These are phyloP conservation scores for Manacus vitellinus DNA, from an alignment of 2,113 vertebrate species.

Conservation along the genomic window DNA sequence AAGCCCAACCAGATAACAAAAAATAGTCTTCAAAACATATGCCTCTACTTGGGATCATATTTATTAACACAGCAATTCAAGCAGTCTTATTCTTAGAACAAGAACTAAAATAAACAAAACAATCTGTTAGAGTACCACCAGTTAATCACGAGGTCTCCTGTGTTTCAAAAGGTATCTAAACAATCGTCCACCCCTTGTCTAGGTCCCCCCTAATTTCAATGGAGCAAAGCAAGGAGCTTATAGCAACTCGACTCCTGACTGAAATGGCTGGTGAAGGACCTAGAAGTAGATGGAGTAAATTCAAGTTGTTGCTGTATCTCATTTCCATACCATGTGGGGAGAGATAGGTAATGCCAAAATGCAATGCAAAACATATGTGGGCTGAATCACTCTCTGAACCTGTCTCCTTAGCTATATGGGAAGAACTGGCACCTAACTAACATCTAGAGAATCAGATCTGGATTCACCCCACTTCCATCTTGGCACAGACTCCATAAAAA, in stretches of 20 bases:
- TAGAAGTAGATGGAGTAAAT: background rate
- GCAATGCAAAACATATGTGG: background rate
- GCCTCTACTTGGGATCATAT: background rate
- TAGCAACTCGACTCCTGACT: background rate
- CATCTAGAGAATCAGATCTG: slow-evolving; percentile 9
- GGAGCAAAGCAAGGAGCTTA: background rate
- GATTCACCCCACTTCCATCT: background rate
- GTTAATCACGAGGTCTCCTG: background rate
- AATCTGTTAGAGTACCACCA: background rate
- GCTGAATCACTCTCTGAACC: background rate
- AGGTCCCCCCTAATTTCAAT: background rate
- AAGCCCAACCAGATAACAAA: slow-evolving; percentile 5
- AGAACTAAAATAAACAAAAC: slow-evolving; percentile 14
- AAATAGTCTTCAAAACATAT: slow-evolving; percentile 24
- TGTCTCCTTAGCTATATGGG: background rate
- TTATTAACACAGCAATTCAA: slow-evolving; percentile 28
- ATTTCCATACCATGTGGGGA: background rate
- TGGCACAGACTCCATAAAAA: background rate
- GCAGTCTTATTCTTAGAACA: slow-evolving; percentile 29
- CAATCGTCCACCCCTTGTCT: background rate
- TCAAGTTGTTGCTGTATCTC: background rate
- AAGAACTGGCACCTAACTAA: background rate
- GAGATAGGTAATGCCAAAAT: background rate
- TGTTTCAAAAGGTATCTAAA: background rate
- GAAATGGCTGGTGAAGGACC: background rate